phyloP scores from a whole-genome alignment of 2,113 vertebrate genomes.

The Sula dactylatra region DNA sequence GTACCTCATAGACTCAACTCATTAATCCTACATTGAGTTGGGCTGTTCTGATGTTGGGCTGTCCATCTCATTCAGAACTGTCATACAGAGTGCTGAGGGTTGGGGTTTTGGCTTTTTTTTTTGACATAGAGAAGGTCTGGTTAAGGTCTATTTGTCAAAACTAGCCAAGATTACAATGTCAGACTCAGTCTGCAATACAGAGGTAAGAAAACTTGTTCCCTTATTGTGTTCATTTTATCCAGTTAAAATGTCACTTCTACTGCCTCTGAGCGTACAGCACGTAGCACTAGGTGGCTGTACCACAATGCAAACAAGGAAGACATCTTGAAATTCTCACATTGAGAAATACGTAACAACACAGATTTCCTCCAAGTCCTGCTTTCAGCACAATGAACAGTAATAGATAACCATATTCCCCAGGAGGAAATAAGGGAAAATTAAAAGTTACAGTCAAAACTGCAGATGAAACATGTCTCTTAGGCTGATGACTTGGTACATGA shows the following conservation, averaged over 20 bases:
- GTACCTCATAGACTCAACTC: not conserved
- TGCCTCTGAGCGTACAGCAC: not conserved
- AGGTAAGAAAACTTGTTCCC: not conserved
- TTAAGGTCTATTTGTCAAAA: not conserved
- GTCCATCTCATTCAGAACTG: not conserved
- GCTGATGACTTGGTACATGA: not conserved
- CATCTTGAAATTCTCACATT: not conserved
- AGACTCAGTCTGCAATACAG: not conserved
- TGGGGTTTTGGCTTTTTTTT: not conserved
- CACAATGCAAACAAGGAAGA: not conserved
- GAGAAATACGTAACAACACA: not conserved
- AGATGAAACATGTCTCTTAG: not conserved
- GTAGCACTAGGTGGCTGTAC: not conserved
- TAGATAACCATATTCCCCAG: not conserved
- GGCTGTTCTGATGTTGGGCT: not conserved
- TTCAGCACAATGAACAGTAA: not conserved
- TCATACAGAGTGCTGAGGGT: not conserved
- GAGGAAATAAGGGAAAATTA: not conserved
- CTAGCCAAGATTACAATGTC: not conserved
- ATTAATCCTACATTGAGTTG: not conserved
- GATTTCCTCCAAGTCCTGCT: not conserved
- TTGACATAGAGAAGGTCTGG: not conserved
- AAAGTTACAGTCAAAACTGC: not conserved
- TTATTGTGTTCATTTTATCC: not conserved
- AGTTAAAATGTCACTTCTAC: not conserved